These are phyloP conservation scores for Scaptomyza pallida DNA, from an alignment of 1,140 invertebrate genomes.

Conservation along the genomic window DNA sequence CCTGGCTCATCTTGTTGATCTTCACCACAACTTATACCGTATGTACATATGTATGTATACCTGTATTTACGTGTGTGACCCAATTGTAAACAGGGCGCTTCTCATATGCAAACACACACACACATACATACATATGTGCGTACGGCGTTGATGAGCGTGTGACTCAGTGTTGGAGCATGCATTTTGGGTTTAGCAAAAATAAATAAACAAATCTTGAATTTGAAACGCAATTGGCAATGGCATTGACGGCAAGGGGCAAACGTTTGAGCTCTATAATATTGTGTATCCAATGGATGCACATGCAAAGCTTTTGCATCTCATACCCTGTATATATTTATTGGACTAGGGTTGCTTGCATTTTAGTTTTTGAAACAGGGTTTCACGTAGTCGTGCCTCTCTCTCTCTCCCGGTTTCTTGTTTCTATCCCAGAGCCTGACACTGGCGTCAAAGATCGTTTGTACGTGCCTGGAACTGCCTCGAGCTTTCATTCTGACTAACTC, in stretches of 20 bases:
- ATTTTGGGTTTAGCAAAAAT: slow-evolving; percentile 20
- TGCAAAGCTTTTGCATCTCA: slow-evolving; percentile 19
- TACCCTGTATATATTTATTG: too few relatives aligned
- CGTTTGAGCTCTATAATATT: neutral
- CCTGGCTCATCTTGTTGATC: slow-evolving; percentile 3
- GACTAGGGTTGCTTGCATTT: too few relatives aligned
- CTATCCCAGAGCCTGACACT: neutral
- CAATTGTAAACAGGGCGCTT: slow-evolving; percentile 2
- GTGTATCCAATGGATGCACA: slow-evolving; percentile 33
- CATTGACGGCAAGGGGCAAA: slow-evolving; percentile 32
- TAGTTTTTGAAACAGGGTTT: neutral
- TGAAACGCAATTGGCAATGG: slow-evolving; percentile 52
- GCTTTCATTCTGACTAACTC: slow-evolving; percentile 9
- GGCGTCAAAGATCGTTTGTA: slow-evolving; percentile 26
- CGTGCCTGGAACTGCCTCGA: slow-evolving; percentile 39
- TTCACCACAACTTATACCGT: too few relatives aligned
- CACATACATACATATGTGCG: neutral
- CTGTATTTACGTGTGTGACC: slow-evolving; percentile 13
- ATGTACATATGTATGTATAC: too few relatives aligned
- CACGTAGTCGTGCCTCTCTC: neutral
- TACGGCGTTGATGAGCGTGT: neutral
- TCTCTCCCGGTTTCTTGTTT: neutral
- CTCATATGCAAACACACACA: slow-evolving; percentile 5
- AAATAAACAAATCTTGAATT: slow-evolving; percentile 20
- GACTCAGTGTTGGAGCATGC: slow-evolving; percentile 33